Conservation (phyloP, 2,888 invertebrate genomes). For the Caenorhabditis auriculariae region DNA sequence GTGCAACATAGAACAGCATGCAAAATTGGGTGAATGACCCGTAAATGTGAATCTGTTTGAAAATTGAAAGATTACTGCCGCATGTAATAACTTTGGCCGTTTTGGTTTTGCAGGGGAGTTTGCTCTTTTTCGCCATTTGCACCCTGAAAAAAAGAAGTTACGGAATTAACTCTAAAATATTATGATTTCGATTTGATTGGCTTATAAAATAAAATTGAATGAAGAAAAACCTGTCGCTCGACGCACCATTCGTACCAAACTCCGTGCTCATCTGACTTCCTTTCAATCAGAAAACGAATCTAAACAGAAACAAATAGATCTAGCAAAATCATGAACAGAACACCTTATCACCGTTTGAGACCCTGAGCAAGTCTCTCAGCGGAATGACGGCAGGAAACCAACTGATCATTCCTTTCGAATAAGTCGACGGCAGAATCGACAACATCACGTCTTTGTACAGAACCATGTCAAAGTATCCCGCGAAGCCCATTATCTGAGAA, state of each 20-base stretch:
- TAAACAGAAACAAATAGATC: conserved; percentile 6
- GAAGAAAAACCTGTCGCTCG: conserved; percentile 3
- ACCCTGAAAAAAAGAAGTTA: conserved; percentile 6
- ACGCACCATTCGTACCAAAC: conserved; percentile 63
- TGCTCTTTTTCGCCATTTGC: conserved; percentile 4
- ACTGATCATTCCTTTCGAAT: conserved; percentile 88
- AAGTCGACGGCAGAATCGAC: conserved; percentile 78
- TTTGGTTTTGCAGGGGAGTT: conserved; percentile 43
- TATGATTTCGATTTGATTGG: too few relatives aligned
- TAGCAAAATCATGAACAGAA: not conserved
- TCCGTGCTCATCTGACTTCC: conserved; percentile 45
- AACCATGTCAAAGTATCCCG: conserved; percentile 88
- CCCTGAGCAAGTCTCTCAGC: conserved; percentile 43
- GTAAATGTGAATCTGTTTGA: not conserved
- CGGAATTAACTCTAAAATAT: not conserved
- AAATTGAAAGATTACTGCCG: conserved; percentile 15
- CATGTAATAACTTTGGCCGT: conserved; percentile 53
- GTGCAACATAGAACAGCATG: not conserved
- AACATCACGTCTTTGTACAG: conserved; percentile 82
- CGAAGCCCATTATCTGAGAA: conserved; percentile 74
- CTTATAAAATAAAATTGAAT: not conserved
- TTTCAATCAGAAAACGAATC: conserved; percentile 43
- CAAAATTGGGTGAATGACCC: not conserved
- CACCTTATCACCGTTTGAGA: conserved; percentile 38
- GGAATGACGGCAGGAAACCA: conserved; percentile 98